A percentile compares a stretch with the other conserved stretches of the same genome.
Evolutionary conservation across 2,888 invertebrate genomes (phyloP).

Genomic region (Spodoptera littoralis): DNA sequence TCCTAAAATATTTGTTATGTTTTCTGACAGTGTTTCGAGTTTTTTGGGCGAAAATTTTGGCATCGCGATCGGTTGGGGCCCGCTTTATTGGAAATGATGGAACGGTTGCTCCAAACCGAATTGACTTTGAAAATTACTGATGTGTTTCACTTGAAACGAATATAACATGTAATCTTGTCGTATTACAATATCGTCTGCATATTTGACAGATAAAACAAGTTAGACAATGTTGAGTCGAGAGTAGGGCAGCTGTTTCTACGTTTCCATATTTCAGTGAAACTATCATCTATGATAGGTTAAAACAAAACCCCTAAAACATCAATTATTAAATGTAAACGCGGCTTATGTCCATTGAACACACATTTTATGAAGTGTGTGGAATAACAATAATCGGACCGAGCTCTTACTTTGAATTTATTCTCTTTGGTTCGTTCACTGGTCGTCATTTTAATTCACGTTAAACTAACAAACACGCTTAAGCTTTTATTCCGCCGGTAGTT

Average conservation of each 20-base stretch:
- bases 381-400: slow-evolving; percentile 75
- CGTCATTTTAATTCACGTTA: slow-evolving; percentile 79
- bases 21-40: slow-evolving; percentile 47
- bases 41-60: slow-evolving; percentile 45
- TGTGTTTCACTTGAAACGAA: not conserved
- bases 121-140: slow-evolving; percentile 20
- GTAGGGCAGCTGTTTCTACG: slow-evolving; percentile 13
- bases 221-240: slow-evolving; percentile 11
- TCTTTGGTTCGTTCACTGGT: slow-evolving; percentile 72
- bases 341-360: slow-evolving; percentile 62
- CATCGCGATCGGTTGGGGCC: slow-evolving; percentile 28
- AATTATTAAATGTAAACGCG: slow-evolving; percentile 41
- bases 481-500: slow-evolving; percentile 77
- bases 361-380: slow-evolving; percentile 66
- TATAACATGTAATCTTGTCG: not conserved
- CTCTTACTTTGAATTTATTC: slow-evolving; percentile 83
- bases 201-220: not conserved
- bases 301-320: slow-evolving; percentile 32
- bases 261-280: slow-evolving; percentile 36
- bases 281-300: slow-evolving; percentile 31
- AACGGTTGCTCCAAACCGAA: slow-evolving; percentile 38
- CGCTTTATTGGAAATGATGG: slow-evolving; percentile 49
- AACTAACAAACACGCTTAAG: slow-evolving; percentile 82
- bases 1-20: slow-evolving; percentile 62
- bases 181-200: not conserved